Base-by-base conservation (phyloP, 1,140 invertebrate species). In the Drosophila parabipectinata region DNA sequence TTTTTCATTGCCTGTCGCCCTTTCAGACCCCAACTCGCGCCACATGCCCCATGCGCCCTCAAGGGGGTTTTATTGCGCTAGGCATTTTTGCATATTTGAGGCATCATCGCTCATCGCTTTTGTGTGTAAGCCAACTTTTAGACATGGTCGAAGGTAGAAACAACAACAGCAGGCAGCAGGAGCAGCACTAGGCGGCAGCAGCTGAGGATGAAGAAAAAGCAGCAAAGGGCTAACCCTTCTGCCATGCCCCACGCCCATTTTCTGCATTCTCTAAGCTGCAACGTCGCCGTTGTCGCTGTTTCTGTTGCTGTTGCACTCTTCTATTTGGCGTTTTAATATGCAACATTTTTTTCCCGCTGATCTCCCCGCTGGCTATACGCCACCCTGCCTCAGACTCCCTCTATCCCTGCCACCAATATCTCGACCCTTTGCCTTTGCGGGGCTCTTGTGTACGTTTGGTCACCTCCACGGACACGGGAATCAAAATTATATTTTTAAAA, bases 51-150 rank as follows among this genome's bases (percentile, higher is more conserved):
- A 7, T 14, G 30, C 24, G 63, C 66, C 69, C 71, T 58, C 71
- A 26, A 54, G 73, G 72, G 56, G 64, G 83, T 88, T 87, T 82
- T 88, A 87, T 88, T 82, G 82, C 83, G 83, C 83, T 82, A 77
- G 78, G 83, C 83, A 87, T 88, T 88, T 88, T 88, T 88, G 83
- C 83, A 88, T 88, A 88, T 88, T 88, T 88, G 83, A 88, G 83
- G 83, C 83, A 88, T 88, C 83, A 88, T 88, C 83, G 83, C 83
- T 88, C 83, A 88, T 88, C 83, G 83, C 83, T 88, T 88, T 88
- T 88, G 83, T 88, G 79, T 82, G 79, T 88, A 88, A 88, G 83
- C 83, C 75, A 88, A 88, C 83, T 87, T 87, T 87, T 77, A 80
- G 60, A 75, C 74, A 61, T 66, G 64, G 57, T 60, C 52, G 55